These are phyloP conservation scores for Apaloderma vittatum DNA, from an alignment of 2,113 vertebrate genomes.

Conservation along the genomic window DNA sequence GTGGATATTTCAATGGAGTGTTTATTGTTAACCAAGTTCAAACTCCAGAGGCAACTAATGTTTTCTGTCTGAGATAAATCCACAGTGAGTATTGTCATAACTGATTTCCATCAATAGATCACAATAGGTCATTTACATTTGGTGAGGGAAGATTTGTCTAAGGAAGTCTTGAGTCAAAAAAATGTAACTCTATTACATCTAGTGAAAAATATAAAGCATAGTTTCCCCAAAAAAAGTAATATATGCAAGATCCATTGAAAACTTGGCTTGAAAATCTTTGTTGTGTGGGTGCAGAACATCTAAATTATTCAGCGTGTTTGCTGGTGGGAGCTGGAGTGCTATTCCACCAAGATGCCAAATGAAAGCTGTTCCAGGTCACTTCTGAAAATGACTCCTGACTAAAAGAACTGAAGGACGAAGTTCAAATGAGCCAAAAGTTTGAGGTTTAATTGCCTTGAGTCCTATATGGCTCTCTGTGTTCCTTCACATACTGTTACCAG, in stretches of 20 bases:
- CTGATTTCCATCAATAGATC: not conserved
- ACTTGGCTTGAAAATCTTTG: not conserved
- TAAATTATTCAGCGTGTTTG: constrained; percentile 2
- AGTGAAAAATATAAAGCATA: not conserved
- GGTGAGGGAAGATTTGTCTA: not conserved
- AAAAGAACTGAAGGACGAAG: not conserved
- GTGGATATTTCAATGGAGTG: constrained; percentile 10
- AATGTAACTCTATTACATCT: not conserved
- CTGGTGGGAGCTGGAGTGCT: not conserved
- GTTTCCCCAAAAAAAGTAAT: not conserved
- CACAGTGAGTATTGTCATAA: not conserved
- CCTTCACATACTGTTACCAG: not conserved
- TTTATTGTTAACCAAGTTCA: constrained; percentile 42
- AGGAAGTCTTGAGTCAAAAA: not conserved
- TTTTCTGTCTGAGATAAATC: not conserved
- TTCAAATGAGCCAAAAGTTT: not conserved
- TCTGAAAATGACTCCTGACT: not conserved
- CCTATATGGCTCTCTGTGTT: not conserved
- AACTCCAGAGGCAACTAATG: not conserved
- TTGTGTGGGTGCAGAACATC: not conserved
- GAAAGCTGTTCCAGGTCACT: not conserved
- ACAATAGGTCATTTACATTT: not conserved
- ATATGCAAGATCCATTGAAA: not conserved
- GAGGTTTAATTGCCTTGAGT: not conserved
- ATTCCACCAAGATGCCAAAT: not conserved